Conservation (phyloP, 2,888 invertebrate genomes). For the Augiades crinisus region DNA sequence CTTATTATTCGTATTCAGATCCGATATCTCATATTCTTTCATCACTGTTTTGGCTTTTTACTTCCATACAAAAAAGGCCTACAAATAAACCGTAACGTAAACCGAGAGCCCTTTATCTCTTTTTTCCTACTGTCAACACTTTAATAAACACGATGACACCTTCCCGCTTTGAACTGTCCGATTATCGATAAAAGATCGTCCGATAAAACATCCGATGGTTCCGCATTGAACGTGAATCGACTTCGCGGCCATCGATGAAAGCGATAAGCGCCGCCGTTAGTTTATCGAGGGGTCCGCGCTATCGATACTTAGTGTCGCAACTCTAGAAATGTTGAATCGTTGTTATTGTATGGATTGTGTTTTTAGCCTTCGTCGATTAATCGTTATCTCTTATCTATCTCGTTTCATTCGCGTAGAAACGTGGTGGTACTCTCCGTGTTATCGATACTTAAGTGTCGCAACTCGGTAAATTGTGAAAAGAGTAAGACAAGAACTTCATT, state of each 20-base stretch:
- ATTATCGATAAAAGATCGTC: conserved; percentile 22
- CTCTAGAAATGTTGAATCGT: conserved; percentile 35
- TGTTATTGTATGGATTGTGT: not conserved
- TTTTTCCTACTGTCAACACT: conserved; percentile 22
- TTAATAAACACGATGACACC: conserved; percentile 27
- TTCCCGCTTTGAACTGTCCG: conserved; percentile 21
- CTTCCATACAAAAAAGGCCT: not conserved
- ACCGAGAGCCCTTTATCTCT: conserved; percentile 1
- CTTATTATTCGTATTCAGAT: too few species aligned
- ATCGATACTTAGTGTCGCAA: conserved; percentile 43
- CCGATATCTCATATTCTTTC: too few species aligned
- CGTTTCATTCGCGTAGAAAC: too few species aligned
- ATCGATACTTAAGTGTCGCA: too few species aligned
- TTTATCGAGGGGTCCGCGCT: conserved; percentile 27
- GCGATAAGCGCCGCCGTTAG: conserved; percentile 17
- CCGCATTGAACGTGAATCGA: conserved; percentile 26
- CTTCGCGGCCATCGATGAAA: conserved; percentile 16
- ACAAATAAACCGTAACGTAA: conserved; percentile 14
- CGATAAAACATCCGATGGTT: conserved; percentile 24
- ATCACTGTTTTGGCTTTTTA: too few species aligned
- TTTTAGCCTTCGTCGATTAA: too few species aligned
- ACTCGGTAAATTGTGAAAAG: too few species aligned
- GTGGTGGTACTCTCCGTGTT: too few species aligned
- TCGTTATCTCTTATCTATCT: too few species aligned
- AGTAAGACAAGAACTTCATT: too few species aligned